Base-by-base conservation (phyloP, 2,113 vertebrate species). In the Poecilia latipinna region DNA sequence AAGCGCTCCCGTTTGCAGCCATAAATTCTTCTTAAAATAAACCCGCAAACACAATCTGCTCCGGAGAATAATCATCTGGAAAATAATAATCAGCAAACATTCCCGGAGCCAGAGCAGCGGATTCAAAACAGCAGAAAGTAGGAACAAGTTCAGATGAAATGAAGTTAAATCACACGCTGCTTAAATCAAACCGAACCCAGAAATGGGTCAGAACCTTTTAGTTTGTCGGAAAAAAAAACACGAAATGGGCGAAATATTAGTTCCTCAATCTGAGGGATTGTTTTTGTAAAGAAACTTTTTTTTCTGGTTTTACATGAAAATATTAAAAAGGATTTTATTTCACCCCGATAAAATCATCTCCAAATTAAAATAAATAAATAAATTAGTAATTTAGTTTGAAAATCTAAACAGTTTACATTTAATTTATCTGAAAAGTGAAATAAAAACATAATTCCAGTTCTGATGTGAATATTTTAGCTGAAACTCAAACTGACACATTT, bases 21-120 rank as follows among this genome's bases (percentile, higher is more conserved):
- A 93, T 93, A 90, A 94, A 93, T 94, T 92, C 92, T 72, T 91
- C 93, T 86, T 93, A 94, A 93, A 93, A 94, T 94, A 94, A 92
- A 42, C 91, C 82, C 22, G 62, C 72, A 71, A 81, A 75, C 88
- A 71, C 80, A 79, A 88, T 81, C 86, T 71, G 66, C 84, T 70
- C 65, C 72, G 24, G 57, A 44, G 76, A 37, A 24, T 15, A 75
- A 80, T 19, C 61, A 63, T 72, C 61, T 62, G 31, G 37, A 67
- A 42, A 69, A 73, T 28, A 70, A 74, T 42, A 24, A 39, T 3
- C 4, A 37, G 26, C 10, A 48, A 72, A 68, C 12, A 68, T 33
- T 61, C 1, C 24, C 8, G 2, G 2, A 31, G 7, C 17, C 17
- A 26, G 26, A 17, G 0, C 11, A 37, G 54, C 44, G 12, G 28